Base-by-base conservation (phyloP, 1,140 invertebrate species). In the Scaptomyza graminum region DNA sequence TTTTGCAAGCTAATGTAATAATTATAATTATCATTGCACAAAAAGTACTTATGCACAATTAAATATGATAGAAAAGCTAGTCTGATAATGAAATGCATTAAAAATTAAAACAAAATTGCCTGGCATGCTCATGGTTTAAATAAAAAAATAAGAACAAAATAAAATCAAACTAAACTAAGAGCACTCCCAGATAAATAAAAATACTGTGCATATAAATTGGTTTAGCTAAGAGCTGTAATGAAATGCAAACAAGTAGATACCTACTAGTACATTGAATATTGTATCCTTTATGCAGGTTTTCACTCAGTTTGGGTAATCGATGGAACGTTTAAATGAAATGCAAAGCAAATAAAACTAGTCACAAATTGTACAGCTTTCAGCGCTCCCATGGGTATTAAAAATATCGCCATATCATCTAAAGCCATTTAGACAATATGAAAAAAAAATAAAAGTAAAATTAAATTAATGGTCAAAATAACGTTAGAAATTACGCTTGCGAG, bases 371-470 rank as follows among this genome's bases (percentile, higher is more conserved):
- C n/a, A 60, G 28, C 46, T 49, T 60, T 49, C 12, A 50, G 16
- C 13, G 39, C n/a, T 43, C n/a, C 22, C n/a, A 47, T 31, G 18
- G 41, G 11, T 34, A 34, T 18, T 13, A 28, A 47, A 47, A 44
- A 51, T 51, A 71, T 50, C 65, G 69, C 54, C 49, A 44, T 52
- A 60, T 72, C 69, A 72, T 72, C 46, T 46, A 18, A 46, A 25
- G 34, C 61, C 66, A 67, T 72, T 72, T 72, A 25, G 28, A 12
- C 63, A 54, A 60, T 54, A 39, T 31, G 18, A 49, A 54, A 46
- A 57, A 13, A n/a, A 9, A 13, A 25, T 6, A 47, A 15, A 15
- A 65, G 5, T 31, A 7, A 43, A 56, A 34, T 9, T 9, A 2
- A 34, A 34, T 8, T 9, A 34, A 34, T 34, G 31, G 8, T 9